phyloP scores from a whole-genome alignment of 2,797 vertebrate genomes.

The Syncerus caffer region DNA sequence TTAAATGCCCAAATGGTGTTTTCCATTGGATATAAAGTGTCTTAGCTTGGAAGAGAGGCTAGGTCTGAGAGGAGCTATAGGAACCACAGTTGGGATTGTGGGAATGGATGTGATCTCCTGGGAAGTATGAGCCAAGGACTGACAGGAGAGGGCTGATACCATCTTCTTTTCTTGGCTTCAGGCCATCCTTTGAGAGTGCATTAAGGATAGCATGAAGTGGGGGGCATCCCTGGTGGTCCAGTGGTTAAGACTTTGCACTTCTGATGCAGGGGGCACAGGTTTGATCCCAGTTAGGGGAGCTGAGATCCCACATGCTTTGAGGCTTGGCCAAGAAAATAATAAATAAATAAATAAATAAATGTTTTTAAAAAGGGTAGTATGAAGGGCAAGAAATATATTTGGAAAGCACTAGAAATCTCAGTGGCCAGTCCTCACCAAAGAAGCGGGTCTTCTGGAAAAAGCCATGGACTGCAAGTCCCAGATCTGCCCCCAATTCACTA shows the following conservation, averaged over 20 bases:
- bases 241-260: not conserved
- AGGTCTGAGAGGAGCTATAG: not conserved
- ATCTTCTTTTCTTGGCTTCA: not conserved
- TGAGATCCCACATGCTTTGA: not conserved
- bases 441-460: not conserved
- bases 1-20: not conserved
- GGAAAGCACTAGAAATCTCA: not conserved
- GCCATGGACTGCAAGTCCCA: not conserved
- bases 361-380: not conserved
- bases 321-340: not conserved
- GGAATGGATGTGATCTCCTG: not conserved
- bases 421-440: not conserved
- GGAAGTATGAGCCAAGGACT: not conserved
- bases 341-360: not conserved
- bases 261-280: not conserved
- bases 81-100: not conserved
- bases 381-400: not conserved
- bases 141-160: not conserved
- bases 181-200: not conserved
- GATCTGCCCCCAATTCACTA: not conserved
- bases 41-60: not conserved
- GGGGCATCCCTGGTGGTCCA: not conserved
- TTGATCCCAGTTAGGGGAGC: not conserved
- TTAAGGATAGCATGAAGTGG: not conserved
- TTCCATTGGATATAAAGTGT: not conserved